These are phyloP conservation scores for Sialia sialis DNA, from an alignment of 2,113 vertebrate species.

Conservation along the genomic window DNA sequence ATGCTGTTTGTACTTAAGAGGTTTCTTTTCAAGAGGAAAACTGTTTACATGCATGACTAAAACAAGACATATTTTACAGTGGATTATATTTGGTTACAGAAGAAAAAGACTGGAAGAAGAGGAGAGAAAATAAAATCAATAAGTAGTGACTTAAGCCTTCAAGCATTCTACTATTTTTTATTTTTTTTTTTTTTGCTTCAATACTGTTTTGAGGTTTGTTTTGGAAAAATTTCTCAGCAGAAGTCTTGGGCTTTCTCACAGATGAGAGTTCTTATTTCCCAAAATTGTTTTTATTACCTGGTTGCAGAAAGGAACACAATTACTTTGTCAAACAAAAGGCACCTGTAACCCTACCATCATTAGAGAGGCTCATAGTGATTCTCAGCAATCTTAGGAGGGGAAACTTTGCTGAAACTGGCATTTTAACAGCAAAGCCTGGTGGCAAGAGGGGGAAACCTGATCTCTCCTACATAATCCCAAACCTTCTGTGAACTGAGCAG, in stretches of 20 bases:
- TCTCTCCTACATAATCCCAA: background rate
- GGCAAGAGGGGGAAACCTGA: background rate
- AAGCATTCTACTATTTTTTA: background rate
- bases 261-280: background rate
- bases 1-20: background rate
- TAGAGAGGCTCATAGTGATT: background rate
- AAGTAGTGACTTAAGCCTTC: background rate
- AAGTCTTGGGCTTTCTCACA: background rate
- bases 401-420: background rate
- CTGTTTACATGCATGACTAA: background rate
- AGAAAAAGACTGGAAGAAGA: background rate
- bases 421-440: background rate
- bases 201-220: background rate
- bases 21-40: background rate
- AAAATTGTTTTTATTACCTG: background rate
- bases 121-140: conserved; percentile 3
- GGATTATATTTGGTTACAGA: conserved; percentile 4
- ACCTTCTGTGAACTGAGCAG: background rate
- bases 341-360: background rate
- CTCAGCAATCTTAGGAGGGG: background rate
- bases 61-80: background rate
- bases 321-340: background rate
- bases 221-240: background rate
- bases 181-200: background rate
- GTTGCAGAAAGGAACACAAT: background rate